Conservation (phyloP, 2,113 vertebrate species). For the Microcebus lehilahytsara region DNA sequence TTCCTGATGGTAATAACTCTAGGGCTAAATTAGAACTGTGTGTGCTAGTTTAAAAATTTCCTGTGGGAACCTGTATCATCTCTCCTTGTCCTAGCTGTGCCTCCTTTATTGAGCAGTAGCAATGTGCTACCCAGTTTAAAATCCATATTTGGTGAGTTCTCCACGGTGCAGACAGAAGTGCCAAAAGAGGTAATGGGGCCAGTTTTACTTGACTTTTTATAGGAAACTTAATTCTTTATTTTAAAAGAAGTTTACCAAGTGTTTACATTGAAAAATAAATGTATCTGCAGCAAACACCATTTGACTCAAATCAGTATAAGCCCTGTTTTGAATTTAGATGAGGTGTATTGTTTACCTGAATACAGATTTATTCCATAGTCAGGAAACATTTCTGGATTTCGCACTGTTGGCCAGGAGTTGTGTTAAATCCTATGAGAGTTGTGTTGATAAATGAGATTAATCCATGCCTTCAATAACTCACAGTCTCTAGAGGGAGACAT, state of each 20-base stretch:
- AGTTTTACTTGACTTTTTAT: constrained; percentile 49
- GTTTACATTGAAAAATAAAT: constrained; percentile 63
- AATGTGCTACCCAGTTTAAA: constrained; percentile 62
- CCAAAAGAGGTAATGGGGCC: constrained; percentile 52
- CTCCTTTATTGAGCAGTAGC: constrained; percentile 60
- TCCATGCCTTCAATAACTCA: constrained; percentile 15
- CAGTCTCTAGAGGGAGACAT: background rate
- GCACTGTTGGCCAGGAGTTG: background rate
- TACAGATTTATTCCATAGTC: constrained; percentile 46
- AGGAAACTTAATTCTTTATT: constrained; percentile 58
- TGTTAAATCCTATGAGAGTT: constrained; percentile 14
- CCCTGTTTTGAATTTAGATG: constrained; percentile 35
- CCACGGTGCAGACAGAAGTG: background rate
- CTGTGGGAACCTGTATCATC: constrained; percentile 45
- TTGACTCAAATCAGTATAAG: constrained; percentile 21
- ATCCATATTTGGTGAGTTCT: constrained; percentile 63
- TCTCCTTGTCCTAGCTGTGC: constrained; percentile 48
- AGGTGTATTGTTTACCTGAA: constrained; percentile 27
- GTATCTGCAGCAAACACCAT: constrained; percentile 11
- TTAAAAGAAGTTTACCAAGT: constrained; percentile 63
- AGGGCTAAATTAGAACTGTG: constrained; percentile 57
- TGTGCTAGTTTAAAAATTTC: constrained; percentile 61
- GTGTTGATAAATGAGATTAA: constrained; percentile 9
- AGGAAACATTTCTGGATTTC: constrained; percentile 43
- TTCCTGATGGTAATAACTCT: constrained; percentile 58